Evolutionary conservation across 2,888 invertebrate species (phyloP).

Genomic region (Mesopsocus fuscifrons): DNA sequence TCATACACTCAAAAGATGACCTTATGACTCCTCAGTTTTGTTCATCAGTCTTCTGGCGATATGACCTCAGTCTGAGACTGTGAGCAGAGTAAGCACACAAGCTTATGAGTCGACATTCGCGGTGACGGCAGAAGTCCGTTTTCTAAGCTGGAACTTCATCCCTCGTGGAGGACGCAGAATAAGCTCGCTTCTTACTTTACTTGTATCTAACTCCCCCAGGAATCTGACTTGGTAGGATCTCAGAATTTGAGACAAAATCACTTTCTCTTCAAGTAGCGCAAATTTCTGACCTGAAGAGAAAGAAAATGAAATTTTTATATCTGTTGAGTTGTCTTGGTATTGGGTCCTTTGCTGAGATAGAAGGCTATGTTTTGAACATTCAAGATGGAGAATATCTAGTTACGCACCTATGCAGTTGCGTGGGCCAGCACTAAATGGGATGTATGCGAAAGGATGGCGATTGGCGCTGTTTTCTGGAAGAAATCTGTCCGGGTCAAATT

Average conservation of each 20-base stretch:
- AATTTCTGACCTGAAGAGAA: constrained; percentile 6
- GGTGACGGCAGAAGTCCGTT: too few species aligned
- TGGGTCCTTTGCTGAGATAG: too few species aligned
- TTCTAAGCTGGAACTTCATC: background rate
- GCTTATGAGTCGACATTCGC: too few species aligned
- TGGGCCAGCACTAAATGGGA: constrained; percentile 43
- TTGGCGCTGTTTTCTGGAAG: constrained; percentile 22
- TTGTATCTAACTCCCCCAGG: background rate
- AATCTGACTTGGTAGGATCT: background rate
- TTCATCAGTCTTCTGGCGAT: too few species aligned
- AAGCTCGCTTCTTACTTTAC: background rate
- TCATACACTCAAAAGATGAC: too few species aligned
- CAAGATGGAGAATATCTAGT: too few species aligned
- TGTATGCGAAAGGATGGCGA: constrained; percentile 31
- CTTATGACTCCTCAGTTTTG: too few species aligned
- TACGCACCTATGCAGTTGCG: constrained; percentile 37
- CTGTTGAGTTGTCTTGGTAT: background rate
- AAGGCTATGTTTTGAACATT: too few species aligned
- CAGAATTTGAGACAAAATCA: background rate
- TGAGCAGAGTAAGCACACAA: too few species aligned
- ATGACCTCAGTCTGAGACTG: too few species aligned
- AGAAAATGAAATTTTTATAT: background rate
- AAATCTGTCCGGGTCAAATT: constrained; percentile 33
- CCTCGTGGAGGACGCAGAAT: background rate
- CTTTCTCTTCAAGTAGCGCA: constrained; percentile 4